These are phyloP conservation scores for Stichodactyla helianthus DNA, from an alignment of 64 coral and sea anemone genomes.

Conservation along the genomic window DNA sequence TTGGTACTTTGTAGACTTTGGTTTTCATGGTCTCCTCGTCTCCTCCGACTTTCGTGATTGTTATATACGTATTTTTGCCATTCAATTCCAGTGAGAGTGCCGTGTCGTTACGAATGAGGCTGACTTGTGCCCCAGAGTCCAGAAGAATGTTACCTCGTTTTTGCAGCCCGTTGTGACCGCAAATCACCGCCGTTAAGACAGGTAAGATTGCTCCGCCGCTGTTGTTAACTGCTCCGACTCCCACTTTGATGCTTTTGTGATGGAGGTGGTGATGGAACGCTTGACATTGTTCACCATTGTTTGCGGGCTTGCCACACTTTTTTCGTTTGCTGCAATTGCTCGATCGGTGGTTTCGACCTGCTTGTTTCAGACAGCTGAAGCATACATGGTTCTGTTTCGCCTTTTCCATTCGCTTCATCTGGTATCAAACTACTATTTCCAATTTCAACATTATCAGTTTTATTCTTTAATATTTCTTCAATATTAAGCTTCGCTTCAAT, in stretches of 20 bases:
- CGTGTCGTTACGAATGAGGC: background rate
- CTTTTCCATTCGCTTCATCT: background rate
- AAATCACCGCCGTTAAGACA: background rate
- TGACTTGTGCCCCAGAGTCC: slow-evolving; percentile 43
- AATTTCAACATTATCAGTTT: no score
- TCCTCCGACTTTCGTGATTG: slow-evolving; percentile 42
- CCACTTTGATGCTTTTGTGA: background rate
- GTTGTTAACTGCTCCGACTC: background rate
- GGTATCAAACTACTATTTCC: no score
- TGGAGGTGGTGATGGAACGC: slow-evolving; percentile 24
- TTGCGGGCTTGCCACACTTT: background rate
- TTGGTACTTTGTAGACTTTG: slow-evolving; percentile 32
- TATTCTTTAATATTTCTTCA: no score
- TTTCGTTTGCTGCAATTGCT: slow-evolving; percentile 29
- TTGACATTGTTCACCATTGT: slow-evolving; percentile 7
- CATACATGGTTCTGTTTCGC: slow-evolving; percentile 56
- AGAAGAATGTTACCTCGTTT: slow-evolving; percentile 27
- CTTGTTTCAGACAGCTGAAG: slow-evolving; percentile 60
- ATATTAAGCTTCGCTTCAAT: no score
- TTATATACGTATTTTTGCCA: slow-evolving; percentile 32
- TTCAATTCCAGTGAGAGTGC: slow-evolving; percentile 10
- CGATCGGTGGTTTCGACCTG: slow-evolving; percentile 27
- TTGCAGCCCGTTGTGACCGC: slow-evolving; percentile 1
- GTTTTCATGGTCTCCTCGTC: slow-evolving; percentile 32
- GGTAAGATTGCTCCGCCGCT: background rate